phyloP scores from a whole-genome alignment of 2,797 vertebrate genomes.

The Tapirus indicus region DNA sequence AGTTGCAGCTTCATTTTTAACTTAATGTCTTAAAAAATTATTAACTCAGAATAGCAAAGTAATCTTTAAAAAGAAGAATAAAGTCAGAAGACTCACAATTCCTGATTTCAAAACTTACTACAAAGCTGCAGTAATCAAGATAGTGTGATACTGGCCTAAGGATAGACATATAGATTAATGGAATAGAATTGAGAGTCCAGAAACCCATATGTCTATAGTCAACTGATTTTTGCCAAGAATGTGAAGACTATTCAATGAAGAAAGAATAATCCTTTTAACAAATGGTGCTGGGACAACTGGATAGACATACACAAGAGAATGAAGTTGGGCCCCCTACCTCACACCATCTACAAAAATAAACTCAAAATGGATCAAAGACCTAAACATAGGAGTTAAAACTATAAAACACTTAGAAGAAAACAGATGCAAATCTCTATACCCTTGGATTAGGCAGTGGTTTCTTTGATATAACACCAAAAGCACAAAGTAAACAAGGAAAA shows the following conservation, averaged over 20 bases:
- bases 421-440: background rate
- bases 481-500: background rate
- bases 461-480: background rate
- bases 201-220: background rate
- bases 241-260: background rate
- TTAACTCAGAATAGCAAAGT: background rate
- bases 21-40: background rate
- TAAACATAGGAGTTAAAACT: background rate
- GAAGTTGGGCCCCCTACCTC: background rate
- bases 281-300: background rate
- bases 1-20: constrained; percentile 24
- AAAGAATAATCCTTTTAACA: background rate
- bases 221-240: background rate
- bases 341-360: background rate
- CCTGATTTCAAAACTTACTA: background rate
- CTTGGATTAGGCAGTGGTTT: background rate
- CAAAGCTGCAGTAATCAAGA: background rate
- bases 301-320: background rate
- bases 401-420: constrained; percentile 27
- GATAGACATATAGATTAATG: background rate
- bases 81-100: background rate
- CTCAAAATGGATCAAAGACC: background rate
- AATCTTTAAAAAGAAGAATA: background rate
- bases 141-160: background rate
- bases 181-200: background rate